These are phyloP conservation scores for Aldabrachelys gigantea DNA, from an alignment of 2,113 vertebrate species.

Conservation along the genomic window DNA sequence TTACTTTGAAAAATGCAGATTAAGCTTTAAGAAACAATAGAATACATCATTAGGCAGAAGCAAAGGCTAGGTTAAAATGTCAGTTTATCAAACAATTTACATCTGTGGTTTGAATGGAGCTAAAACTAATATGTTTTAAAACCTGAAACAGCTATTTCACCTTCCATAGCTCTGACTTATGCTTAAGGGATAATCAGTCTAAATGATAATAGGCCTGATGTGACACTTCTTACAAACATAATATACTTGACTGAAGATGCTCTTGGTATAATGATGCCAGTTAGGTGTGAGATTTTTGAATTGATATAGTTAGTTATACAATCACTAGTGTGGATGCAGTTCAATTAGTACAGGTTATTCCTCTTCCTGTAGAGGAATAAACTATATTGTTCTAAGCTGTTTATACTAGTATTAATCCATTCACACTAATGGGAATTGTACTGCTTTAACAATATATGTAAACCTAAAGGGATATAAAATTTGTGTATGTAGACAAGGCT, in stretches of 20 bases:
- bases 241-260: not conserved
- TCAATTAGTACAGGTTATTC: not conserved
- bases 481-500: not conserved
- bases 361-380: rapidly evolving
- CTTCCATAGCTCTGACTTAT: not conserved
- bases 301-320: not conserved
- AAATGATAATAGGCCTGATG: not conserved
- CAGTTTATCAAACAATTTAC: not conserved
- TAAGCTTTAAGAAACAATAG: not conserved
- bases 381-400: not conserved
- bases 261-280: not conserved
- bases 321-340: not conserved
- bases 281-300: not conserved
- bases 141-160: not conserved
- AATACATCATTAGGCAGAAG: not conserved
- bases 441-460: not conserved
- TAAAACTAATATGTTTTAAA: not conserved
- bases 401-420: rapidly evolving
- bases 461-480: not conserved
- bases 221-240: not conserved
- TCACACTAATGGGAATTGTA: not conserved
- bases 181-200: not conserved
- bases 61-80: not conserved
- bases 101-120: not conserved
- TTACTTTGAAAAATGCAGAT: not conserved